Base-by-base conservation (phyloP, 2,888 invertebrate species). In the Parnassius apollo region DNA sequence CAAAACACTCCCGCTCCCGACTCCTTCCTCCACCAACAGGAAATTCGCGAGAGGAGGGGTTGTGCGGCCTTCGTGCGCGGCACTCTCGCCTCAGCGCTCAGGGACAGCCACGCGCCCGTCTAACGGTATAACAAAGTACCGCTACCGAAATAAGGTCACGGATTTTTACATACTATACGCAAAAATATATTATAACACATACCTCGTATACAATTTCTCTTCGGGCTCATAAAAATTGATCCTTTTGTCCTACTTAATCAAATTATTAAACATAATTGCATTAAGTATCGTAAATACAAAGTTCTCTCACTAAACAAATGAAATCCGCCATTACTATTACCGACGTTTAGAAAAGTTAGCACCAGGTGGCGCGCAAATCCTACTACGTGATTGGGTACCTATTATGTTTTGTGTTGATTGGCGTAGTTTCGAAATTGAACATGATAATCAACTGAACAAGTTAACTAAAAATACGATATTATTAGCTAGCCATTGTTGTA, bases 1-100 rank as follows among this genome's bases (percentile, higher is more conserved):
- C 83, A 89, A 90, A 86, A 88, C 86, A 88, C 90, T 88, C 88
- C 91, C 91, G 89, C 88, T 90, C 91, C 90, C 90, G 86, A 80
- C 89, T 85, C 86, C 81, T 87, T 87, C 91, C 90, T 86, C 90
- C 87, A 86, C 87, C 78, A 82, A 75, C 82, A 86, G 85, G 87
- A 78, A 86, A 85, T 82, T 79, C 72, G 85, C 82, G 85, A 88
- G 91, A 89, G 90, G 91, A 88, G 89, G 88, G 88, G 88, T 88
- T 79, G 86, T 75, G 77, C 81, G 78, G 83, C 80, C 82, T 81
- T 82, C 83, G 77, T 76, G 74, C 75, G 77, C 83, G 85, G 85
- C 85, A 82, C 64, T 64, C 64, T 64, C 60, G 60, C 64, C 49
- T 59, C 52, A 57, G 60, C 85, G 79, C 75, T 74, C 74, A 71